These are phyloP conservation scores for Eugnorisma glareosa DNA, from an alignment of 2,888 invertebrate genomes.

Conservation along the genomic window DNA sequence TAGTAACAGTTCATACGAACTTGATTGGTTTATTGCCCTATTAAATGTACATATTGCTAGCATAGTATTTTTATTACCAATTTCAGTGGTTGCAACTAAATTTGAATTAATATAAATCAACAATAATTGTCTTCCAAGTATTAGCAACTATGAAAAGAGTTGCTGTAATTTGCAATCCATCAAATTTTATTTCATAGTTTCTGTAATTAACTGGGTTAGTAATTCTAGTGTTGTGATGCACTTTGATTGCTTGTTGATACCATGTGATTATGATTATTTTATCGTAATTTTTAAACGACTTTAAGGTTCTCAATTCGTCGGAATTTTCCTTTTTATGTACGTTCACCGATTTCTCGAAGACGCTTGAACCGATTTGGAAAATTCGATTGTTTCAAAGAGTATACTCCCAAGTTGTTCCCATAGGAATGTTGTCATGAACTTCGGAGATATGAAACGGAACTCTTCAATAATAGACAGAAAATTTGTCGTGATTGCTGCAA, in stretches of 20 bases:
- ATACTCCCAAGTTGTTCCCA: too few species aligned
- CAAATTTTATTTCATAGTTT: not conserved
- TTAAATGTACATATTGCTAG: not conserved
- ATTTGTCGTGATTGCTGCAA: too few species aligned
- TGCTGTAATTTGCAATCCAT: constrained; percentile 9
- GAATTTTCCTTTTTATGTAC: too few species aligned
- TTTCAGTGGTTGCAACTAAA: not conserved
- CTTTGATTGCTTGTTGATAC: not conserved
- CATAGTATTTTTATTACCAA: not conserved
- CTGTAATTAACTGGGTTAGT: not conserved
- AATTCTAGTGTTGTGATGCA: not conserved
- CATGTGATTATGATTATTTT: not conserved
- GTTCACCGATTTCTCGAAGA: too few species aligned
- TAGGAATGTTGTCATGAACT: too few species aligned
- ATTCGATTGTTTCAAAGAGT: too few species aligned
- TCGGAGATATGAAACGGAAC: too few species aligned
- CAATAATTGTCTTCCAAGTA: not conserved
- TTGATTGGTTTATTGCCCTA: not conserved
- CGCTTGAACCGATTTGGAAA: too few species aligned
- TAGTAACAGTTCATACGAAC: not conserved
- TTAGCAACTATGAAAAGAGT: not conserved
- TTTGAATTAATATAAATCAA: constrained; percentile 12
- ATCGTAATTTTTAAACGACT: not conserved
- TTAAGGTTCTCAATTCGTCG: too few species aligned
- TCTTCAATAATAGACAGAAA: too few species aligned